These are phyloP conservation scores for Bombus difficillimus DNA, from an alignment of 1,140 invertebrate genomes.

Conservation along the genomic window DNA sequence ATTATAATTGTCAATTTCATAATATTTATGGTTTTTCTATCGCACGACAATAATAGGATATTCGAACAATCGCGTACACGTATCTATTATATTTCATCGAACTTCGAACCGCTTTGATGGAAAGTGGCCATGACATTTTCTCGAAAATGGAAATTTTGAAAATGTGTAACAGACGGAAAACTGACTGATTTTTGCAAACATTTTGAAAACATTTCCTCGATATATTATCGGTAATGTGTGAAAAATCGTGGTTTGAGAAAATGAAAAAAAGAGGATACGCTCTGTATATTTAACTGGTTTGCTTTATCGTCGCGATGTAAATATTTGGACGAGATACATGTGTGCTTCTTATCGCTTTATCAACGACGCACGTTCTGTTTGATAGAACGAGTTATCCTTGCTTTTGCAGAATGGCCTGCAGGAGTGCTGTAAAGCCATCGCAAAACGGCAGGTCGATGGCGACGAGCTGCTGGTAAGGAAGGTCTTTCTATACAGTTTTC, in stretches of 20 bases:
- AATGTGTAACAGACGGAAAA: no score
- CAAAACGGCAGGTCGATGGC: slow-evolving; percentile 75
- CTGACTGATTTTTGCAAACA: no score
- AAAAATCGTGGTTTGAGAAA: no score
- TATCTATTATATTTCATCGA: not conserved
- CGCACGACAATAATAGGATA: not conserved
- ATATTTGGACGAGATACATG: slow-evolving; percentile 3
- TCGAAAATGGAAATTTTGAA: no score
- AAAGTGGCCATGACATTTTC: no score
- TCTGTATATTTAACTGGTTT: not conserved
- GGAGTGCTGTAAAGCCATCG: slow-evolving; percentile 74
- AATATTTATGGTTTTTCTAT: not conserved
- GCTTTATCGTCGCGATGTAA: not conserved
- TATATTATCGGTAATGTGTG: no score
- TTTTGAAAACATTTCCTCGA: no score
- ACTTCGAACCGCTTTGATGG: not conserved
- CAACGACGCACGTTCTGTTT: slow-evolving; percentile 29
- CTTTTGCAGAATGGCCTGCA: slow-evolving; percentile 75
- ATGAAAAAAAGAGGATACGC: no score
- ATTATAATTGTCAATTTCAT: not conserved
- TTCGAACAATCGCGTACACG: not conserved
- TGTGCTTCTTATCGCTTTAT: slow-evolving; percentile 39
- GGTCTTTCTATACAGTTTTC: not conserved
- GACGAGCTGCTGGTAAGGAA: slow-evolving; percentile 76
- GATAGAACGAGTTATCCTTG: slow-evolving; percentile 20